Evolutionary conservation across 92 coral and sea anemone species (phyloP).

Genomic region (Anthopleura xanthogrammica): DNA sequence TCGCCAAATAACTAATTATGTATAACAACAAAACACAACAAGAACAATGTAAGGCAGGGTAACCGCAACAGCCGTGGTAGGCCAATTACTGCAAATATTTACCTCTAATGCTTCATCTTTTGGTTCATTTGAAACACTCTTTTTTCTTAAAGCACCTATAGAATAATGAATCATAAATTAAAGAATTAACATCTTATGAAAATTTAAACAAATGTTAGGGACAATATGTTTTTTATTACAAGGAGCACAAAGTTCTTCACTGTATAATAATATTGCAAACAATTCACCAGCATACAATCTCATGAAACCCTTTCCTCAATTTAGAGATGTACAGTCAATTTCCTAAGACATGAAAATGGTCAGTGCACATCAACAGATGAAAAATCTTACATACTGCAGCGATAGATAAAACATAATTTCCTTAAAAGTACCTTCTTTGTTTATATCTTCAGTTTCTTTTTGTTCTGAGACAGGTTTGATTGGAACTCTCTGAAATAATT

Average conservation of each 20-base stretch:
- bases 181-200: not conserved
- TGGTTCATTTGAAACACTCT: constrained; percentile 24
- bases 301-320: too few relatives aligned
- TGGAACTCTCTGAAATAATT: constrained; percentile 17
- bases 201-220: too few relatives aligned
- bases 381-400: too few relatives aligned
- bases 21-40: too few relatives aligned
- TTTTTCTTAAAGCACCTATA: constrained; percentile 12
- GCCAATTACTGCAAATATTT: not conserved
- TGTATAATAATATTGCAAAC: too few relatives aligned
- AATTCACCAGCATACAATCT: too few relatives aligned
- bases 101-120: constrained; percentile 52
- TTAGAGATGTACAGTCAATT: too few relatives aligned
- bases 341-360: not conserved
- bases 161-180: not conserved
- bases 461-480: constrained; percentile 10
- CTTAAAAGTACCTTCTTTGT: constrained; percentile 9
- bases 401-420: not conserved
- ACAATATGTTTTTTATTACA: too few relatives aligned
- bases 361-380: not conserved
- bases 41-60: too few relatives aligned
- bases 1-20: too few relatives aligned
- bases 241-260: too few relatives aligned
- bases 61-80: too few relatives aligned
- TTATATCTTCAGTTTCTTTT: not conserved